Evolutionary conservation across 2,797 vertebrate genomes (phyloP).

Genomic region (Telmatherina bonti): DNA sequence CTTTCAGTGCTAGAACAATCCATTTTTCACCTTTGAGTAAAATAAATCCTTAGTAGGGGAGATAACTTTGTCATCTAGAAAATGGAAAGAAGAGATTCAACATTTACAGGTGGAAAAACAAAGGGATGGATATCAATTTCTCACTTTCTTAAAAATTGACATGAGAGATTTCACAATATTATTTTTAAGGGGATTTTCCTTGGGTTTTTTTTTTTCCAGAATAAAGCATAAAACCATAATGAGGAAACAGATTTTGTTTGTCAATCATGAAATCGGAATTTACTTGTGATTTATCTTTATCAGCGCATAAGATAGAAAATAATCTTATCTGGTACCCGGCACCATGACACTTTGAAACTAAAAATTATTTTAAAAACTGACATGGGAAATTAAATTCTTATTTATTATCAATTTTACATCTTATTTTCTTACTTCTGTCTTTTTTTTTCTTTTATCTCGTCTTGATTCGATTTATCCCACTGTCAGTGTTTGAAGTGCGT

Average conservation of each 20-base stretch:
- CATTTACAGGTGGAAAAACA: background rate
- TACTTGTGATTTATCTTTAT: conserved; percentile 50
- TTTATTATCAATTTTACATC: too few relatives aligned
- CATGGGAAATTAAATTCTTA: conserved; percentile 35
- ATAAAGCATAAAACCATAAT: conserved; percentile 28
- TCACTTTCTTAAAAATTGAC: conserved; percentile 19
- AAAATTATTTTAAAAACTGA: conserved; percentile 11
- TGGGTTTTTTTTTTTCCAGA: background rate
- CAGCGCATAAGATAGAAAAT: conserved; percentile 60
- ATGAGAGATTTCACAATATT: conserved; percentile 18
- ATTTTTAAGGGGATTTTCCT: background rate
- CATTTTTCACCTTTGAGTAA: conserved; percentile 23
- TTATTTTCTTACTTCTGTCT: conserved; percentile 29
- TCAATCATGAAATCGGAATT: conserved; percentile 43
- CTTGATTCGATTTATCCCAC: conserved; percentile 30
- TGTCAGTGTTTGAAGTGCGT: background rate
- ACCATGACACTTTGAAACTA: conserved; percentile 44
- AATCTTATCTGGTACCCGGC: conserved; percentile 77
- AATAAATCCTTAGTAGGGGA: conserved; percentile 5
- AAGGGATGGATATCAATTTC: background rate
- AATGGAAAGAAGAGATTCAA: background rate
- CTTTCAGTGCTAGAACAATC: background rate
- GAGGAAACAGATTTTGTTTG: conserved; percentile 4
- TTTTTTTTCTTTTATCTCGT: too few relatives aligned
- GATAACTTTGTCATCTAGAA: background rate